Percentiles rank a stretch among this genome's conserved stretches.
Evolutionary conservation across 2,113 vertebrate species (phyloP).

Genomic region (Micronisus gabar): DNA sequence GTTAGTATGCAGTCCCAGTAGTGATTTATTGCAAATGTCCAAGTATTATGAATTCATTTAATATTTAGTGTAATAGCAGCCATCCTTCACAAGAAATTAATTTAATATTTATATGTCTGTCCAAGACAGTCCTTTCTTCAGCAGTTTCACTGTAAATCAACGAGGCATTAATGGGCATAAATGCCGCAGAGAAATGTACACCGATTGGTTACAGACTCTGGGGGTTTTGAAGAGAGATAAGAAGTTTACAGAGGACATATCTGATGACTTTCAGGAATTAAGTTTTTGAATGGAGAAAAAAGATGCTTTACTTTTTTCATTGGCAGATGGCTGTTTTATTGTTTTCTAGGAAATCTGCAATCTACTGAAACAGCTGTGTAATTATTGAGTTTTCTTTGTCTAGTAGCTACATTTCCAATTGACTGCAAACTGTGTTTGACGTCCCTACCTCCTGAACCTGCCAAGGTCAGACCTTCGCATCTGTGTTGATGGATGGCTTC

Average conservation of each 20-base stretch:
- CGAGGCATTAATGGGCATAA: neutral
- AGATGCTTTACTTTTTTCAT: neutral
- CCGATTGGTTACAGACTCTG: neutral
- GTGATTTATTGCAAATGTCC: constrained; percentile 26
- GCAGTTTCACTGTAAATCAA: neutral
- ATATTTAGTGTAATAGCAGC: constrained; percentile 33
- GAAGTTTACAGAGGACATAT: neutral
- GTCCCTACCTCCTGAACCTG: neutral
- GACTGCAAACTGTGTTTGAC: constrained; percentile 3
- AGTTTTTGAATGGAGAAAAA: neutral
- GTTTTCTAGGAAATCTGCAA: neutral
- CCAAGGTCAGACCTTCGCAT: neutral
- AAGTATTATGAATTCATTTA: constrained; percentile 44
- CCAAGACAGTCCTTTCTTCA: constrained; percentile 2
- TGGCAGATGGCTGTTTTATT: neutral
- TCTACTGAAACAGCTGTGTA: neutral
- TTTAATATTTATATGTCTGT: constrained; percentile 1
- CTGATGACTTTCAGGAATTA: neutral
- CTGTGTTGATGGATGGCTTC: neutral
- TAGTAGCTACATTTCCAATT: neutral
- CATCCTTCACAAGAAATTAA: constrained; percentile 31
- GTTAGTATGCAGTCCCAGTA: neutral
- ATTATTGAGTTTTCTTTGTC: neutral
- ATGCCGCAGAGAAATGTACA: neutral
- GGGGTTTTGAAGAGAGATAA: neutral